phyloP scores from a whole-genome alignment of 2,113 vertebrate species.

The Columba livia region DNA sequence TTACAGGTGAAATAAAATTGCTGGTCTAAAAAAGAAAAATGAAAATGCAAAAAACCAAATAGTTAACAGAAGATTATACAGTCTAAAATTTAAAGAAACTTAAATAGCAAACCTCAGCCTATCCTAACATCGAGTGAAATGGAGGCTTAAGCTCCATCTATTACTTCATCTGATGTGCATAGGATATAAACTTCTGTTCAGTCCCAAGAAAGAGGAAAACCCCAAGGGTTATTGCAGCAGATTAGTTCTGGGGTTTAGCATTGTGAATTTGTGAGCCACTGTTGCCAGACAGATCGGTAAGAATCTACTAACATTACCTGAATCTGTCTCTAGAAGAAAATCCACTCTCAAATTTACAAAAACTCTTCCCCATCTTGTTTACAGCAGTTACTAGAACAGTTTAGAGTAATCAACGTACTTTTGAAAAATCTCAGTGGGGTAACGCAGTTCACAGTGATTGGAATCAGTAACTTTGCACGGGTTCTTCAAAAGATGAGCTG shows the following conservation, averaged over 20 bases:
- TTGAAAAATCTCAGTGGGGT: neutral
- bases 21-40: neutral
- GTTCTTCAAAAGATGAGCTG: neutral
- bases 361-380: neutral
- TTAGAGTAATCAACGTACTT: neutral
- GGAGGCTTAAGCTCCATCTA: neutral
- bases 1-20: slow-evolving; percentile 5
- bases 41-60: neutral
- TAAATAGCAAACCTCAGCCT: neutral
- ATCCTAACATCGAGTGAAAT: neutral
- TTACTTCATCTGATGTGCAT: neutral
- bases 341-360: neutral
- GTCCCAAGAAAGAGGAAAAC: neutral
- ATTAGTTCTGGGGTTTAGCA: neutral
- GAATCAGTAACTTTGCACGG: neutral
- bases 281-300: neutral
- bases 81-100: neutral
- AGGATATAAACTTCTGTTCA: neutral
- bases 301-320: neutral
- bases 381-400: neutral
- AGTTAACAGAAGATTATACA: neutral
- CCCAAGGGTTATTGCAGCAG: neutral
- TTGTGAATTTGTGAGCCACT: neutral
- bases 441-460: neutral
- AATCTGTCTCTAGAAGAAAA: neutral